Evolutionary conservation across 2,888 invertebrate genomes (phyloP).

Genomic region (Troglohyphantes excavatus): DNA sequence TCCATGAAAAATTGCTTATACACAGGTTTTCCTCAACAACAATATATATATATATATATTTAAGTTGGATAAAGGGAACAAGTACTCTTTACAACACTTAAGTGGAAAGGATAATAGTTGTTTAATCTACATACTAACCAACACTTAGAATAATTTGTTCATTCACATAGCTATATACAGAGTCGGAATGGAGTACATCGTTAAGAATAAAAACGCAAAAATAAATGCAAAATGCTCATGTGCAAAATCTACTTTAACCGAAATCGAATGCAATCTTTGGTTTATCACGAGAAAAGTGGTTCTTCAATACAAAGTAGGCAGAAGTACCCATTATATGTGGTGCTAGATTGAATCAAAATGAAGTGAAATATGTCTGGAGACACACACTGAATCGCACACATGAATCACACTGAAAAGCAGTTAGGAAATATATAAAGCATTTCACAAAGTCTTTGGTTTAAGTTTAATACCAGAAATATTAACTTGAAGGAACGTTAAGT

Average conservation of each 20-base stretch:
- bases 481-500: background rate
- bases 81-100: constrained; percentile 39
- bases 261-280: background rate
- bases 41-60: constrained; percentile 29
- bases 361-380: background rate
- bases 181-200: background rate
- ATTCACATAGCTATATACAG: background rate
- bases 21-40: constrained; percentile 38
- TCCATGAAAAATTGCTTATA: constrained; percentile 43
- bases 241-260: too few relatives aligned
- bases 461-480: background rate
- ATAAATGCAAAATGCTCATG: background rate
- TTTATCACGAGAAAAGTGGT: background rate
- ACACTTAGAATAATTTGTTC: constrained; percentile 5
- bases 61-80: constrained; percentile 8
- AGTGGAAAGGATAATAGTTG: constrained; percentile 5
- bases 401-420: constrained; percentile 1
- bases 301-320: background rate
- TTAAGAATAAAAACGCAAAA: background rate
- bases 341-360: background rate
- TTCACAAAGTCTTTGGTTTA: constrained; percentile 14
- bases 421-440: background rate
- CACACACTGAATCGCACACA: background rate
- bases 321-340: background rate
- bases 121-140: constrained; percentile 9